A percentile compares a stretch with the other conserved stretches of the same genome.
Evolutionary conservation across 2,888 invertebrate species (phyloP).

Genomic region (Spilosoma lubricipeda): DNA sequence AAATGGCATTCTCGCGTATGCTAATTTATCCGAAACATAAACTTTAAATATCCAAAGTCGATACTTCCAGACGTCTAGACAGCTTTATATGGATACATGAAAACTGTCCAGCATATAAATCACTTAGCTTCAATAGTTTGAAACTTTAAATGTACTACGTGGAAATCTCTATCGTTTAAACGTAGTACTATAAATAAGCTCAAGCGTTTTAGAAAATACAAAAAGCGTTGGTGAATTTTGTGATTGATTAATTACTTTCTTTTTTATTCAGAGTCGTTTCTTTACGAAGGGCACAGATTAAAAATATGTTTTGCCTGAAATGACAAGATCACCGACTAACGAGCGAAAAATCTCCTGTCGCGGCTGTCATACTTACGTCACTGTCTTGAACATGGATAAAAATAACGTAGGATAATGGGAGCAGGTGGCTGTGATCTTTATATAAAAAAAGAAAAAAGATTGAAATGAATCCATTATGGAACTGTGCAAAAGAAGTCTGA

Average conservation of each 20-base stretch:
- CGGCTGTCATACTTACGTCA: not conserved
- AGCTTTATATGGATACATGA: slow-evolving; percentile 43
- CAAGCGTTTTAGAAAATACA: not conserved
- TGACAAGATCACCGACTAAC: not conserved
- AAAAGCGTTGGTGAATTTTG: not conserved
- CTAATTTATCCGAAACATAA: slow-evolving; percentile 6
- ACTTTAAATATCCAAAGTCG: slow-evolving; percentile 22
- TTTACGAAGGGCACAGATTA: not conserved
- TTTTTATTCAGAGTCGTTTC: not conserved
- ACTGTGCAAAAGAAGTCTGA: not conserved
- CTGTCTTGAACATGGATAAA: not conserved
- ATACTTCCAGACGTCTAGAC: slow-evolving; percentile 54
- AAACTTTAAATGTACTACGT: not conserved
- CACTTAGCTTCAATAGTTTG: slow-evolving; percentile 27
- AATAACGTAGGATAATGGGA: not conserved
- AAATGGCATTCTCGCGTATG: slow-evolving; percentile 4
- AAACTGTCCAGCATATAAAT: slow-evolving; percentile 49
- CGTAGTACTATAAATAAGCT: not conserved
- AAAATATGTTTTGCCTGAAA: not conserved
- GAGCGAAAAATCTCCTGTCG: not conserved
- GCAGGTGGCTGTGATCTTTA: not conserved
- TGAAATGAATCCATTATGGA: not conserved
- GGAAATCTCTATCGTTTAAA: not conserved
- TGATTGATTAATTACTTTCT: not conserved
- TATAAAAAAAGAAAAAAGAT: not conserved